These are phyloP conservation scores for Tragelaphus scriptus DNA, from an alignment of 2,113 vertebrate genomes.

Conservation along the genomic window DNA sequence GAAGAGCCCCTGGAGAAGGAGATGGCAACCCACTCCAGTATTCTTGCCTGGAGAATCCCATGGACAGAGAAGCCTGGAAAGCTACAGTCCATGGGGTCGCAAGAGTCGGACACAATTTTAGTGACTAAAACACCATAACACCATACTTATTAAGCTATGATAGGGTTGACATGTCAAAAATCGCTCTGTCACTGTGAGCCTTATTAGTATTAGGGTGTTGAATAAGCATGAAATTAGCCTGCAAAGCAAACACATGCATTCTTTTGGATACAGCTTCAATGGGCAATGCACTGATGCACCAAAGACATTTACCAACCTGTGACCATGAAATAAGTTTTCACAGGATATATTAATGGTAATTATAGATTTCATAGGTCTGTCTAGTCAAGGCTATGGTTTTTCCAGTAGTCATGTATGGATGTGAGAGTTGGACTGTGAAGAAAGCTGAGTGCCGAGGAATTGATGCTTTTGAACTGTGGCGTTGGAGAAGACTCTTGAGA, in stretches of 20 bases:
- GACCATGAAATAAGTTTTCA: not conserved
- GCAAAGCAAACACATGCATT: not conserved
- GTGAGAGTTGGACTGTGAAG: too few species aligned
- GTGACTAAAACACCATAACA: not conserved
- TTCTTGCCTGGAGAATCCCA: not conserved
- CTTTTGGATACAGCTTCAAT: not conserved
- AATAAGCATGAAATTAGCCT: not conserved
- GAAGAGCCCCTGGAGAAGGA: not conserved
- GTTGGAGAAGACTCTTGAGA: too few species aligned
- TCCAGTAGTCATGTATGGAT: too few species aligned
- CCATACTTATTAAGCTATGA: not conserved
- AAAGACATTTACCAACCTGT: not conserved
- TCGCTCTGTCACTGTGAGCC: not conserved
- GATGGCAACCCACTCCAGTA: not conserved
- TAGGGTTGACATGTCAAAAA: not conserved
- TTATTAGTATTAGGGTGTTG: not conserved
- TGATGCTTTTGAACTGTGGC: too few species aligned
- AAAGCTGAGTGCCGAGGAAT: fast-evolving
- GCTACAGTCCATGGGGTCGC: not conserved
- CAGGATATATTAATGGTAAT: not conserved
- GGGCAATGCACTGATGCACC: not conserved
- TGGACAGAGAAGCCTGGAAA: not conserved
- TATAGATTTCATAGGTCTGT: not conserved
- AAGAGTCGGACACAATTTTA: not conserved
- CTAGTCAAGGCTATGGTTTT: too few species aligned